Percentiles rank a stretch among this genome's conserved stretches.
These are phyloP conservation scores for Xiphorhynchus erythropygius DNA, from an alignment of 2,797 vertebrate species.

Conservation along the genomic window DNA sequence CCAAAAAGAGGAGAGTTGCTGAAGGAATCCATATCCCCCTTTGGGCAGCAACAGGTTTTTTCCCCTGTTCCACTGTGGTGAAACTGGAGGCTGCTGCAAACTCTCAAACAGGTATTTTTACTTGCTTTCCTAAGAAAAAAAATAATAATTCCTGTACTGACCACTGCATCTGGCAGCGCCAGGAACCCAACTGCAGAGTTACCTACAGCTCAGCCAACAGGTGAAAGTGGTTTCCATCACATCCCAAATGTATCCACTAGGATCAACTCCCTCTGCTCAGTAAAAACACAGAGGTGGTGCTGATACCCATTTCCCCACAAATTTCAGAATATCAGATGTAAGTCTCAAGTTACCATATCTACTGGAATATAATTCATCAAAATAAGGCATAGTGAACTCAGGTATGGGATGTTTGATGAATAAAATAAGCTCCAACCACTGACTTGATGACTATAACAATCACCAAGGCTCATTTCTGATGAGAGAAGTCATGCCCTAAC, in stretches of 20 bases:
- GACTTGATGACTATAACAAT: neutral
- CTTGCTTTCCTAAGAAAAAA: neutral
- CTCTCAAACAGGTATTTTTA: neutral
- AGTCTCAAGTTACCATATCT: no score
- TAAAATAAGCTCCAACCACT: neutral
- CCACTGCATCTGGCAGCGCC: neutral
- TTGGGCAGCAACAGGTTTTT: neutral
- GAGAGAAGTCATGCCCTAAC: neutral
- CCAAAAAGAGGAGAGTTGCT: neutral
- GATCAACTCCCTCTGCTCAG: no score
- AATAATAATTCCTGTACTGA: neutral
- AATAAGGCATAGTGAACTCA: neutral
- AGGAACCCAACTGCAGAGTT: no score
- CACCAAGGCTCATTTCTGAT: neutral
- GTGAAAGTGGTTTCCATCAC: no score
- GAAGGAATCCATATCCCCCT: neutral
- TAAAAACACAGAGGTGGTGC: no score
- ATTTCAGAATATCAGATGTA: no score
- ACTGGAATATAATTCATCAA: no score
- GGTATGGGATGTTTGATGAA: neutral
- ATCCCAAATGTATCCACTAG: no score
- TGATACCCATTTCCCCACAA: no score
- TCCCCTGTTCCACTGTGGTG: no score
- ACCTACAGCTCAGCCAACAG: no score
- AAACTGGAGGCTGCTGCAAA: neutral